Evolutionary conservation across 2,888 invertebrate genomes (phyloP).

Genomic region (Eumerus sabulonum): DNA sequence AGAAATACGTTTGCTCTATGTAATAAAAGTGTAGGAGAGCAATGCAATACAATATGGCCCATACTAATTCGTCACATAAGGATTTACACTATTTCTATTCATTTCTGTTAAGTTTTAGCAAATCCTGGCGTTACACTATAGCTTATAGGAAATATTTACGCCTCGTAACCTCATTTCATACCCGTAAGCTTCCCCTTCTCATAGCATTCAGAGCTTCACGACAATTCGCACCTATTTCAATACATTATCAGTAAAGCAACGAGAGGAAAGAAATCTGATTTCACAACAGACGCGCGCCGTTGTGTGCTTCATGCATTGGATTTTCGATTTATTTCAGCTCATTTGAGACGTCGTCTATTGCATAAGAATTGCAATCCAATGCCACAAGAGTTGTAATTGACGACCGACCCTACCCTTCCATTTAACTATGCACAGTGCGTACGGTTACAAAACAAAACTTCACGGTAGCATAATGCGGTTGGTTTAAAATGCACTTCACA

Average conservation of each 20-base stretch:
- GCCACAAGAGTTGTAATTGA: conserved; percentile 17
- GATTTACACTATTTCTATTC: too few relatives aligned
- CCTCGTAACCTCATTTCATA: too few relatives aligned
- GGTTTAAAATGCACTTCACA: conserved; percentile 28
- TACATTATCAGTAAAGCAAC: background rate
- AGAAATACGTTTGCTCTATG: too few relatives aligned
- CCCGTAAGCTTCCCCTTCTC: background rate
- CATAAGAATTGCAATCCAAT: conserved; percentile 26
- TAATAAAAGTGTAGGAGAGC: too few relatives aligned
- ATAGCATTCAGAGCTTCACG: conserved; percentile 5
- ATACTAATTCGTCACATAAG: too few relatives aligned
- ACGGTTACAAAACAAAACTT: conserved; percentile 3
- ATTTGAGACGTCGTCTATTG: conserved; percentile 11
- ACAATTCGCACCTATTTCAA: background rate
- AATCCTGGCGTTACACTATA: too few relatives aligned
- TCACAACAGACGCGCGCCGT: conserved; percentile 24
- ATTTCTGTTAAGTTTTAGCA: too few relatives aligned
- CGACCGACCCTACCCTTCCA: background rate
- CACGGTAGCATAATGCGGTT: background rate
- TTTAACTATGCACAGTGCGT: conserved; percentile 43
- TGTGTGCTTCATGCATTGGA: background rate
- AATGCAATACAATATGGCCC: too few relatives aligned
- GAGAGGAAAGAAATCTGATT: conserved; percentile 15
- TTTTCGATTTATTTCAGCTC: conserved; percentile 3
- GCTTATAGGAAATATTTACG: too few relatives aligned